Evolutionary conservation across 2,113 vertebrate genomes (phyloP), one percentile per base, ranked within the genome.

Genomic region (Halichoeres trimaculatus): DNA sequence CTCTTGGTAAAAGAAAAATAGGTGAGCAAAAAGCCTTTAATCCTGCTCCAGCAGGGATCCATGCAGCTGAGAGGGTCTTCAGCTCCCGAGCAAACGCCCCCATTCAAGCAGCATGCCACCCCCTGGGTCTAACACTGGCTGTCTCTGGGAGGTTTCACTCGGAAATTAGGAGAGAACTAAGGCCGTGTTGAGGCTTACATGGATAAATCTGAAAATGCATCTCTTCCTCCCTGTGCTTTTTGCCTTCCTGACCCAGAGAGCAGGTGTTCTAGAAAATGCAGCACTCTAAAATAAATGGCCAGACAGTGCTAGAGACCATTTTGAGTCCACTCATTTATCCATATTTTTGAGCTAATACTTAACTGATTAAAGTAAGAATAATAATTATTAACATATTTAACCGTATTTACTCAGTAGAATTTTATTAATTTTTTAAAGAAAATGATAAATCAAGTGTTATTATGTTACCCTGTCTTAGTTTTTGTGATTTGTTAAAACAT

Each of bases 11-110:
- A 66, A 65, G 71, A 64, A 86, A 78, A 88, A 81, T 79, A 79
- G 50, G 78, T 0, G 83, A 91, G 90, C 85, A 78, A 95, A 85
- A 91, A 91, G 80, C 81, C 72, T 85, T 85, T 92, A 92, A 93
- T 92, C 92, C 87, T 20, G 55, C 70, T 80, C 52, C 89, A 80
- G 83, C 69, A 9, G 85, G 89, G 83, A 76, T 69, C 83, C 55
- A 11, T 19, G 19, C 58, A 57, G 57, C 57, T 36, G 53, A 10
- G 2, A 72, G 80, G 69, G 71, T 74, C 80, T 70, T 43, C 36
- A 10, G 4, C 77, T 72, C 56, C 35, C 60, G 62, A 70, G 74
- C 73, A 60, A 82, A 72, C 48, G 62, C 78, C 79, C 53, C 62
- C 64, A 88, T 87, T 88, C 80, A 88, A 30, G 64, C 70, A 40